A percentile compares a stretch with the other conserved stretches of the same genome.
Conservation (phyloP, 2,797 vertebrate genomes). For the Mormyrops attenuatus region DNA sequence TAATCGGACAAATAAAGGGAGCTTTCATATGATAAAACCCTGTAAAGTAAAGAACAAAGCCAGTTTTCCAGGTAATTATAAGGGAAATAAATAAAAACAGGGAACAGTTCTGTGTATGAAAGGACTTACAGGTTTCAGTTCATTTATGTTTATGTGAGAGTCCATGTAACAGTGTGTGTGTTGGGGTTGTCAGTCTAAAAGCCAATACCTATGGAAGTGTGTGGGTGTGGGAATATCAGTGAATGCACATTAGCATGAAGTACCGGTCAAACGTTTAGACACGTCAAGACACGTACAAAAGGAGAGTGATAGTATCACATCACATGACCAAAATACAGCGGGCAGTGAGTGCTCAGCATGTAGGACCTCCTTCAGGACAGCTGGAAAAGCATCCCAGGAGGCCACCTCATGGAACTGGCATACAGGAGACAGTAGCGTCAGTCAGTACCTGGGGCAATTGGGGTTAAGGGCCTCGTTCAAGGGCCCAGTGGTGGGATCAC, state of each 20-base stretch:
- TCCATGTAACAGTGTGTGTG: background rate
- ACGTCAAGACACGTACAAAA: background rate
- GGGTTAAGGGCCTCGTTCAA: background rate
- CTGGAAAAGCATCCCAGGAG: background rate
- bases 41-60: background rate
- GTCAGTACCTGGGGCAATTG: background rate
- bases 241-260: background rate
- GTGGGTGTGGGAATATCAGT: background rate
- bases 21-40: background rate
- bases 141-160: background rate
- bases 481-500: background rate
- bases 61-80: background rate
- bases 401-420: background rate
- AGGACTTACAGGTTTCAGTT: background rate
- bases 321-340: background rate
- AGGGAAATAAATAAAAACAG: background rate
- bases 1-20: background rate
- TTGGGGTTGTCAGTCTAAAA: background rate
- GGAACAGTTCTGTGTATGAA: background rate
- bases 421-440: background rate
- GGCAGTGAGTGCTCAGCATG: background rate
- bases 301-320: background rate
- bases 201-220: background rate
- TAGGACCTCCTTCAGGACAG: background rate
- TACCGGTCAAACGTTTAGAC: background rate